Conservation (phyloP, 2,888 invertebrate genomes). For the Aleiodes testaceus region DNA sequence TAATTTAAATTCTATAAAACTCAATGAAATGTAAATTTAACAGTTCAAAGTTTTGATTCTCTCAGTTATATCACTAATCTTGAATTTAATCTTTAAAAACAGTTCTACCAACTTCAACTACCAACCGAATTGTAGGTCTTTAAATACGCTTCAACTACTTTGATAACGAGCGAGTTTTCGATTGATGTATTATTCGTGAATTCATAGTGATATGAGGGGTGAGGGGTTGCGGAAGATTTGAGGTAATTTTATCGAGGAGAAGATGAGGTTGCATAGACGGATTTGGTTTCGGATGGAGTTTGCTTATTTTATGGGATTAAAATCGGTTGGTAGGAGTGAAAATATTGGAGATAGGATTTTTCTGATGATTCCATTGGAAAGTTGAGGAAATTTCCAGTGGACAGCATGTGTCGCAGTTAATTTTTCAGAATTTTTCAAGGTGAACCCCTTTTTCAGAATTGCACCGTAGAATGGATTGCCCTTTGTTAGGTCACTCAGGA, state of each 20-base stretch:
- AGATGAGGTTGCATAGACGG: no score
- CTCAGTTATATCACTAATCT: constrained; percentile 25
- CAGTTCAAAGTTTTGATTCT: constrained; percentile 26
- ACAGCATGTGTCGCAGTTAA: no score
- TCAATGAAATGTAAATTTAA: constrained; percentile 26
- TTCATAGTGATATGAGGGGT: constrained; percentile 3
- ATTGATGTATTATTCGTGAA: constrained; percentile 31
- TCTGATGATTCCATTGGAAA: no score
- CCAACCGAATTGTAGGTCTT: constrained; percentile 31
- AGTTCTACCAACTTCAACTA: constrained; percentile 34
- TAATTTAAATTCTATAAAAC: background rate
- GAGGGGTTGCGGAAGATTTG: background rate
- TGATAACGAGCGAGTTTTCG: constrained; percentile 32
- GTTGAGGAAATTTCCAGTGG: no score
- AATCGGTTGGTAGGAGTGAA: no score
- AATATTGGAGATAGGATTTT: no score
- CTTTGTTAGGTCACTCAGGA: no score
- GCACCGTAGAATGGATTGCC: no score
- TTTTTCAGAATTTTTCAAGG: no score
- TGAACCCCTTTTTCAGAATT: no score
- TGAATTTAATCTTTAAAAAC: constrained; percentile 32
- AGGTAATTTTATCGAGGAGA: background rate
- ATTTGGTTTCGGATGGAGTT: no score
- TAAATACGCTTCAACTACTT: constrained; percentile 43
- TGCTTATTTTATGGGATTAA: no score